Evolutionary conservation across 2,888 invertebrate genomes (phyloP).

Genomic region (Hirtodrosophila cameraria): DNA sequence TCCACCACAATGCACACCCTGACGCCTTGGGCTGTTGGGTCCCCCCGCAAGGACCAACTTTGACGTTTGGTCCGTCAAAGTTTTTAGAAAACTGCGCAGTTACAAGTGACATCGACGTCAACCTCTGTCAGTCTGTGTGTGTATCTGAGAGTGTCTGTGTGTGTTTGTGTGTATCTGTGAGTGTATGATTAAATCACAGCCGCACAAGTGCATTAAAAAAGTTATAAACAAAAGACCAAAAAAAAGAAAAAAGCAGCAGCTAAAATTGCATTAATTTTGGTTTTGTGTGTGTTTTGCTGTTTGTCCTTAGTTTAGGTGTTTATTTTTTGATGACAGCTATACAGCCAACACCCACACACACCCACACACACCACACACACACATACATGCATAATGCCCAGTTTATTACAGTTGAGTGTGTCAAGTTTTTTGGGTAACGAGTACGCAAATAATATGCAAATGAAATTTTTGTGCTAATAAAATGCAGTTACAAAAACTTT

Average conservation of each 20-base stretch:
- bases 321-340: constrained; percentile 35
- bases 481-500: constrained; percentile 73
- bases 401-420: constrained; percentile 54
- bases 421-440: constrained; percentile 51
- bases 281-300: constrained; percentile 38
- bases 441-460: constrained; percentile 74
- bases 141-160: constrained; percentile 3
- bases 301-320: constrained; percentile 58
- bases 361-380: constrained; percentile 5
- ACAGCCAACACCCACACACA: constrained; percentile 3
- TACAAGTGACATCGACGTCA: constrained; percentile 63
- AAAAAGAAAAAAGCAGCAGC: constrained; percentile 21
- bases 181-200: constrained; percentile 65
- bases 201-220: constrained; percentile 73
- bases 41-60: constrained; percentile 48
- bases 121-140: constrained; percentile 25
- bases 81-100: constrained; percentile 60
- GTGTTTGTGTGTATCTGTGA: constrained; percentile 21
- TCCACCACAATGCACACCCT: neutral
- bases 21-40: neutral
- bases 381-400: constrained; percentile 35
- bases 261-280: constrained; percentile 70
- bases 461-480: constrained; percentile 76
- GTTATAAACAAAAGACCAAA: constrained; percentile 46
- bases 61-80: constrained; percentile 73